Conservation (phyloP, 1,140 invertebrate genomes). For the Acromyrmex charruanus region DNA sequence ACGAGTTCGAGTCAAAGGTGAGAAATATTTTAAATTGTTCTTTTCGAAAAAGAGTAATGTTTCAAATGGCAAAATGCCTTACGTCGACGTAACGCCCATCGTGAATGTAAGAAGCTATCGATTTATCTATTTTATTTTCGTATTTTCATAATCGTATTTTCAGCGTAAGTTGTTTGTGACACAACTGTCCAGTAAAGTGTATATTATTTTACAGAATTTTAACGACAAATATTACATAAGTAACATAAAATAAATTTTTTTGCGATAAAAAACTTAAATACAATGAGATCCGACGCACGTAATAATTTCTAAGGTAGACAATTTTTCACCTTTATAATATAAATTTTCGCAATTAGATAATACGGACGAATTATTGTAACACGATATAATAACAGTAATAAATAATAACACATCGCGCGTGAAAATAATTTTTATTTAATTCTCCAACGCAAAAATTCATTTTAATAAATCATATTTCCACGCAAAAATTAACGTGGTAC, state of each 20-base stretch:
- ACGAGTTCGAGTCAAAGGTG: slow-evolving; percentile 18
- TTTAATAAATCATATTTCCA: neutral
- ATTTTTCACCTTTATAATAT: neutral
- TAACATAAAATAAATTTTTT: neutral
- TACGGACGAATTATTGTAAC: neutral
- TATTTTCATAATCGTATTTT: slow-evolving; percentile 16
- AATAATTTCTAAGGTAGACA: neutral
- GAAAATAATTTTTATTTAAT: neutral
- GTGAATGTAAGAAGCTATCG: neutral
- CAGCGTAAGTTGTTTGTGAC: slow-evolving; percentile 2
- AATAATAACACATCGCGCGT: slow-evolving; percentile 4
- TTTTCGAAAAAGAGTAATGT: neutral
- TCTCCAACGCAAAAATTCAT: neutral
- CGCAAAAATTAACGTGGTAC: neutral
- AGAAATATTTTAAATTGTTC: slow-evolving; percentile 56
- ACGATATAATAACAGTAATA: neutral
- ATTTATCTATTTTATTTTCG: neutral
- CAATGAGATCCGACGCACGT: neutral
- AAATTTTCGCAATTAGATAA: too few species aligned
- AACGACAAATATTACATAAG: neutral
- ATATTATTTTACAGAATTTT: slow-evolving; percentile 5
- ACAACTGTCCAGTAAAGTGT: neutral
- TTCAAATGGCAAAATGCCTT: slow-evolving; percentile 7
- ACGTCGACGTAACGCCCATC: slow-evolving; percentile 6
- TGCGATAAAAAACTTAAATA: neutral